phyloP scores from a whole-genome alignment of 2,113 vertebrate genomes.

The Nannobrachium achirus region DNA sequence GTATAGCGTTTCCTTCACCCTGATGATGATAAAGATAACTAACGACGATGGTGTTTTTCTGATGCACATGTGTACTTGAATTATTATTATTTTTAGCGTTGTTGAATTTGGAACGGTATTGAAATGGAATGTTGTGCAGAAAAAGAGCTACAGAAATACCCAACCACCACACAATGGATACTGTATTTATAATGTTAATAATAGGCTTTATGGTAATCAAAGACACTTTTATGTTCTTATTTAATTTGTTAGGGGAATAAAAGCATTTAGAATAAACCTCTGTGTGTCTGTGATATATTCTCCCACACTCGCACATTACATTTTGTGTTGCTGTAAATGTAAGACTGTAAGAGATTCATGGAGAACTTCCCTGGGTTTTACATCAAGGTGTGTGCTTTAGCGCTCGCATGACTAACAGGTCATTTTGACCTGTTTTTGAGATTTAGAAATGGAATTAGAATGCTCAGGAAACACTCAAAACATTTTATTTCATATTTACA shows the following conservation, averaged over 20 bases:
- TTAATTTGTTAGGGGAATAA: conserved; percentile 84
- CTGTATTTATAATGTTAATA: conserved; percentile 84
- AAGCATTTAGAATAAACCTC: conserved; percentile 74
- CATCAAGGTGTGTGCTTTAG: no score
- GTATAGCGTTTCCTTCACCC: conserved; percentile 38
- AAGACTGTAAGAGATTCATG: no score
- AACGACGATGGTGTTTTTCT: conserved; percentile 23
- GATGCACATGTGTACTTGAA: conserved; percentile 15
- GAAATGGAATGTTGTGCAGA: conserved; percentile 39
- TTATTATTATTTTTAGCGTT: conserved; percentile 40
- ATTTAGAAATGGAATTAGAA: no score
- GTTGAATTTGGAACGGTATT: conserved; percentile 44
- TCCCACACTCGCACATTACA: no score
- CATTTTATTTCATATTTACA: no score
- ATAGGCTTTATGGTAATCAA: conserved; percentile 82
- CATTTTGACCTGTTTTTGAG: no score
- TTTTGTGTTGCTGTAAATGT: no score
- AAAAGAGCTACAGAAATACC: conserved; percentile 58
- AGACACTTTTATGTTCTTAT: conserved; percentile 79
- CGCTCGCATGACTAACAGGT: no score
- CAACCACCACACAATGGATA: conserved; percentile 60
- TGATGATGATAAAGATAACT: conserved; percentile 16
- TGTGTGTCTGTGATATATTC: no score
- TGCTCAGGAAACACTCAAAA: no score
- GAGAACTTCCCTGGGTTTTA: no score